Conservation (phyloP, 53 echinoderm and acorn worm genomes). For the Pentamera pediparva region DNA sequence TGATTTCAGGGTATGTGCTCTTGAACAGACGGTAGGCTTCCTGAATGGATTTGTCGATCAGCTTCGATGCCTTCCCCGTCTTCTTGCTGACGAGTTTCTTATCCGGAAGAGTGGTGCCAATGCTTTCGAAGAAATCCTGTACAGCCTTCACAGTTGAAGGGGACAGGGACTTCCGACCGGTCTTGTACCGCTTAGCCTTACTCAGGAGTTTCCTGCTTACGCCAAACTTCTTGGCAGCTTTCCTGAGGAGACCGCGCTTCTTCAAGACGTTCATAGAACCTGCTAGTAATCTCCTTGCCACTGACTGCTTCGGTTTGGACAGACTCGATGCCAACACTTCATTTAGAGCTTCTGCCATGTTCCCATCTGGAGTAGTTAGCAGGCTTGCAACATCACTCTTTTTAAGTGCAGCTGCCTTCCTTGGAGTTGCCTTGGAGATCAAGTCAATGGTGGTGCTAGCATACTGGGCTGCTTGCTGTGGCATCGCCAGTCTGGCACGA, state of each 20-base stretch:
- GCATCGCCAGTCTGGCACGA: constrained; percentile 2
- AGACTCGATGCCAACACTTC: constrained; percentile 10
- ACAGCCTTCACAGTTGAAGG: constrained; percentile 11
- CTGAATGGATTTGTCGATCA: constrained; percentile 4
- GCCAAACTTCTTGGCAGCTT: not conserved
- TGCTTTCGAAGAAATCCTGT: constrained; percentile 11
- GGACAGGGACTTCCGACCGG: constrained; percentile 28
- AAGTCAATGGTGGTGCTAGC: constrained; percentile 23
- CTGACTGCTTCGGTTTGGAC: constrained; percentile 26
- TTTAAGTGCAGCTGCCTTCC: constrained; percentile 23
- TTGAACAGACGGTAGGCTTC: not conserved
- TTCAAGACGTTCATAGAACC: constrained; percentile 6
- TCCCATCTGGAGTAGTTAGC: not conserved
- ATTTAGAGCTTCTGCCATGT: constrained; percentile 1
- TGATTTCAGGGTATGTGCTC: not conserved
- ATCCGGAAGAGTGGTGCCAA: not conserved
- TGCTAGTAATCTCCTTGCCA: constrained; percentile 7
- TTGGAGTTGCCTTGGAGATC: constrained; percentile 17
- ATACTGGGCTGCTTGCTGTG: constrained; percentile 22
- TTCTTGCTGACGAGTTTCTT: constrained; percentile 24
- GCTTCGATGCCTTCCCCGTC: constrained; percentile 18
- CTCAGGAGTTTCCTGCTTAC: constrained; percentile 24
- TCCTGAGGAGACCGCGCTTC: constrained; percentile 8
- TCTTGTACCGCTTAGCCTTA: constrained; percentile 10
- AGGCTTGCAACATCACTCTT: not conserved